A percentile compares a stretch with the other conserved stretches of the same genome.
These are phyloP conservation scores for Ceraclea dissimilis DNA, from an alignment of 2,888 invertebrate species.

Conservation along the genomic window DNA sequence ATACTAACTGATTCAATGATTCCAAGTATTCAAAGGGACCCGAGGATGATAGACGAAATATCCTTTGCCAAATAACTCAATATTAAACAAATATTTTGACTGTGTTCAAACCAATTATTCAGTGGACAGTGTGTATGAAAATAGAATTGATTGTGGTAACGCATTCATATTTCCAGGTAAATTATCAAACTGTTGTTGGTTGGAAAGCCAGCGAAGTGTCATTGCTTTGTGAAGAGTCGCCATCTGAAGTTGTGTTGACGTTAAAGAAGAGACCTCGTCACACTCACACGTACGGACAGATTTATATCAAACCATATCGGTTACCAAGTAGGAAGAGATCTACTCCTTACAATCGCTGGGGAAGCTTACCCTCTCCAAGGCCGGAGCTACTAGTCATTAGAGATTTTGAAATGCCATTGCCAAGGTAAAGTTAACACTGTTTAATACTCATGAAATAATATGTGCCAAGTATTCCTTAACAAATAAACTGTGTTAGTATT, in stretches of 20 bases:
- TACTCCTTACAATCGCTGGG: conserved; percentile 56
- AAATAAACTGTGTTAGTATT: no score
- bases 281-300: conserved; percentile 69
- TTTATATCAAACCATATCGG: conserved; percentile 63
- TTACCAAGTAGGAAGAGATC: conserved; percentile 64
- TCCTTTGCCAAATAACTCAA: no score
- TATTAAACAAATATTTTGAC: no score
- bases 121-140: no score
- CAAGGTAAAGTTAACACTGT: conserved; percentile 36
- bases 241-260: conserved; percentile 73
- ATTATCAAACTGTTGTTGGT: conserved; percentile 67
- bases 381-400: conserved; percentile 54
- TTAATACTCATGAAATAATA: no score
- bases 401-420: conserved; percentile 51
- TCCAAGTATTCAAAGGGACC: background rate
- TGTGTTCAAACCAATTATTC: no score
- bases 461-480: no score
- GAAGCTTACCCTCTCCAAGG: conserved; percentile 60
- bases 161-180: conserved; percentile 56
- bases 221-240: conserved; percentile 64
- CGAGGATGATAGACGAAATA: no score
- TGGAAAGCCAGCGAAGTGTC: conserved; percentile 76
- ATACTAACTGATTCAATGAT: background rate
- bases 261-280: conserved; percentile 78
- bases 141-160: no score